Base-by-base conservation (phyloP, 2,113 vertebrate genomes). In the Bagarius yarrelli region DNA sequence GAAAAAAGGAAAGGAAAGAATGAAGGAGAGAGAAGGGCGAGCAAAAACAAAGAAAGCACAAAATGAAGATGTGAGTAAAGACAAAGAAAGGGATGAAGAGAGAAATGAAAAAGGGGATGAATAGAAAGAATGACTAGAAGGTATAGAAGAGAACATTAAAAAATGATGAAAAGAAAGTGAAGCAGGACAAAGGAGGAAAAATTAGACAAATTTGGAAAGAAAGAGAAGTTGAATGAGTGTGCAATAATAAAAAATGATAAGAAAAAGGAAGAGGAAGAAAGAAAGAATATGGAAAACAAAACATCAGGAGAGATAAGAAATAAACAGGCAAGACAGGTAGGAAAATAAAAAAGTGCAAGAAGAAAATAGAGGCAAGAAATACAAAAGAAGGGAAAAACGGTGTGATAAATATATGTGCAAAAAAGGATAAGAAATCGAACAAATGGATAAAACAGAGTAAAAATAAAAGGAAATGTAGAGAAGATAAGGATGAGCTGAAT, bases 391-490 rank as follows among this genome's bases (percentile, higher is more conserved):
- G 27, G n/a, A 52, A 52, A 71, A 40, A 53, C 8, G 30, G 16
- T 30, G 25, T 15, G 70, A 53, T 71, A 47, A 40, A 71, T 3
- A 16, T 3, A 52, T 12, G 44, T 1, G 1, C 8, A 27, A 70
- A 16, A 47, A 44, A 70, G 13, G n/a, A 27, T 27, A 27, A 30
- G 1, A 32, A 53, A 5, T 21, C 4, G 1, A 72, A 53, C 73
- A 55, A 61, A 76, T 19, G 16, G 44, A 64, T 19, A 50, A 56
- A 79, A 70, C 40, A 63, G 59, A 73, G 25, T 27, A 59, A 6
- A 59, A 27, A 1, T 72, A 56, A 83, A n/a, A 78, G 36, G 32
- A 69, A 44, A 47, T 25, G 66, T 40, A 27, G 25, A 40, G 6
- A 40, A 40, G 3, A 6, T 4, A 44, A 71, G 15, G 47, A 71